These are phyloP conservation scores for Umimayanthus chanpuru DNA, from an alignment of 92 coral and sea anemone species.

Conservation along the genomic window DNA sequence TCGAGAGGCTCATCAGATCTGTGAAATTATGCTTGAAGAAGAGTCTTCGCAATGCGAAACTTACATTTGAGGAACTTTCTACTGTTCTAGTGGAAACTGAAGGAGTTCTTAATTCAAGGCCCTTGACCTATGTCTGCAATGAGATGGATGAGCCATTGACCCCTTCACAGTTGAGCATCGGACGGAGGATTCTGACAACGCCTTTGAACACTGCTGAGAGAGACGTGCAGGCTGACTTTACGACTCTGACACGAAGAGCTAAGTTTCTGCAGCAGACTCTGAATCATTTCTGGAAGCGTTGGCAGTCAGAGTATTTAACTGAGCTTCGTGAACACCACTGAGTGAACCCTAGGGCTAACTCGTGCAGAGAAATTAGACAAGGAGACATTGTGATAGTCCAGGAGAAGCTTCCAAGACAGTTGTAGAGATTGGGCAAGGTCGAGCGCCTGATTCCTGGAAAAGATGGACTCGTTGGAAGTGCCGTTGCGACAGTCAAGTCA, in stretches of 20 bases:
- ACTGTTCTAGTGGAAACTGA: slow-evolving; percentile 43
- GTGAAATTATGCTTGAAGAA: slow-evolving; percentile 46
- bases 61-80: slow-evolving; percentile 36
- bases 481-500: slow-evolving; percentile 49
- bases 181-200: slow-evolving; percentile 37
- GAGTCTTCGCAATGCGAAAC: slow-evolving; percentile 1
- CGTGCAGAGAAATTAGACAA: slow-evolving; percentile 39
- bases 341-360: slow-evolving; percentile 41
- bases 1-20: slow-evolving; percentile 42
- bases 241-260: slow-evolving; percentile 23
- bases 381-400: slow-evolving; percentile 52
- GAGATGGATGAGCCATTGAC: slow-evolving; percentile 27
- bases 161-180: slow-evolving; percentile 34
- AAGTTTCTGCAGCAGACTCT: slow-evolving; percentile 32
- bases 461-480: slow-evolving; percentile 56
- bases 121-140: slow-evolving; percentile 33
- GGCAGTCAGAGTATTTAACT: slow-evolving; percentile 54
- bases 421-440: slow-evolving; percentile 50
- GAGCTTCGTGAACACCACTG: slow-evolving; percentile 58
- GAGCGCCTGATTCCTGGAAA: slow-evolving; percentile 48
- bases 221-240: neutral
- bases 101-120: slow-evolving; percentile 37
- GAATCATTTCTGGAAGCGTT: slow-evolving; percentile 47
- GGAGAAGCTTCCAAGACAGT: slow-evolving; percentile 47
- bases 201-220: neutral